phyloP scores from a whole-genome alignment of 2,113 vertebrate species.

The Pontoporia blainvillei region DNA sequence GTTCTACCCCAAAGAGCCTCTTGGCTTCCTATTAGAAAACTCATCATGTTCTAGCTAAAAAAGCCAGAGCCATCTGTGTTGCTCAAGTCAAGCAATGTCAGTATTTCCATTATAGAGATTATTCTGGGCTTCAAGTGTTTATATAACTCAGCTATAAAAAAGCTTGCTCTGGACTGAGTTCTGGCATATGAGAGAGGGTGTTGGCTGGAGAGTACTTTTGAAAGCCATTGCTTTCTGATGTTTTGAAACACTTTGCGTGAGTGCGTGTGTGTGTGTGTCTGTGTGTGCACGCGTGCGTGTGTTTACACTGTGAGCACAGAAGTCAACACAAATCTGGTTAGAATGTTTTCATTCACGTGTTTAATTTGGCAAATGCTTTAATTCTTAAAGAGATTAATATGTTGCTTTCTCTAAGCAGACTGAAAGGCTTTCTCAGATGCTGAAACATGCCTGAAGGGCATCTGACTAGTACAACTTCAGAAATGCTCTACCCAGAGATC shows the following conservation, averaged over 20 bases:
- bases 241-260: constrained; percentile 32
- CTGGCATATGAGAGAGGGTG: constrained; percentile 24
- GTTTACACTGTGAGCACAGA: constrained; percentile 45
- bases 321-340: constrained; percentile 63
- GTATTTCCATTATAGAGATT: constrained; percentile 54
- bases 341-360: constrained; percentile 44
- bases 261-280: neutral
- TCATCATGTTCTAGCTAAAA: constrained; percentile 33
- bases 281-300: neutral
- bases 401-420: neutral
- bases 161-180: constrained; percentile 10
- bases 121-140: constrained; percentile 52
- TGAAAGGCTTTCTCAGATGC: constrained; percentile 44
- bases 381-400: constrained; percentile 25
- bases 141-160: constrained; percentile 28
- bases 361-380: constrained; percentile 53
- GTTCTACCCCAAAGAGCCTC: neutral
- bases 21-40: constrained; percentile 55
- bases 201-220: constrained; percentile 14
- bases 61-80: constrained; percentile 34
- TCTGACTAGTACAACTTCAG: neutral
- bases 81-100: constrained; percentile 31
- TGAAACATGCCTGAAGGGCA: neutral
- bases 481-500: constrained; percentile 20
- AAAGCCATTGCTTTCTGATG: constrained; percentile 24